Conservation (phyloP, 2,888 invertebrate genomes). For the Ornithoptera priamus region DNA sequence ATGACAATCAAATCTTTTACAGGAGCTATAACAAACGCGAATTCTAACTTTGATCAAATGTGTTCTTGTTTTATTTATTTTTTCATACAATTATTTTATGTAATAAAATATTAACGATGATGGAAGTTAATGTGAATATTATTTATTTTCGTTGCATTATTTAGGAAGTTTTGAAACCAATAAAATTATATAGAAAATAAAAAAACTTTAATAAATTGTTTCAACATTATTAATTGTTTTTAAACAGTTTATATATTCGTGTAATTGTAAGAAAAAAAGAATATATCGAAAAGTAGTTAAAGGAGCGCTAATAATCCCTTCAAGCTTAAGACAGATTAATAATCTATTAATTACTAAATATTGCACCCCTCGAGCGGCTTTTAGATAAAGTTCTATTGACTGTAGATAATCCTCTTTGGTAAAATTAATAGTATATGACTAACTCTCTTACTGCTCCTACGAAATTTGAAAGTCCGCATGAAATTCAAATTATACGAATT, state of each 20-base stretch:
- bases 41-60: not conserved
- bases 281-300: not conserved
- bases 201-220: not conserved
- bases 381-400: not conserved
- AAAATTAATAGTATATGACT: too few relatives aligned
- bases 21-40: not conserved
- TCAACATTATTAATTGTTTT: not conserved
- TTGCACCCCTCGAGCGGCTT: not conserved
- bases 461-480: too few relatives aligned
- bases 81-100: not conserved
- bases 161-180: too few relatives aligned
- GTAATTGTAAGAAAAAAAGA: not conserved
- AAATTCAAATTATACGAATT: not conserved
- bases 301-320: not conserved
- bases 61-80: not conserved
- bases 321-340: not conserved
- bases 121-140: not conserved
- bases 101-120: too few relatives aligned
- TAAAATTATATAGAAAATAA: too few relatives aligned
- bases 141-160: not conserved
- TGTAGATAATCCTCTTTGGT: too few relatives aligned
- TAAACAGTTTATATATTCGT: not conserved
- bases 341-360: constrained; percentile 11
- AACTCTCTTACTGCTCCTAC: too few relatives aligned
- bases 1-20: constrained; percentile 1